Evolutionary conservation across 2,797 vertebrate species (phyloP), one percentile per base, ranked within the genome.

Genomic region (Danio jaintianensis): DNA sequence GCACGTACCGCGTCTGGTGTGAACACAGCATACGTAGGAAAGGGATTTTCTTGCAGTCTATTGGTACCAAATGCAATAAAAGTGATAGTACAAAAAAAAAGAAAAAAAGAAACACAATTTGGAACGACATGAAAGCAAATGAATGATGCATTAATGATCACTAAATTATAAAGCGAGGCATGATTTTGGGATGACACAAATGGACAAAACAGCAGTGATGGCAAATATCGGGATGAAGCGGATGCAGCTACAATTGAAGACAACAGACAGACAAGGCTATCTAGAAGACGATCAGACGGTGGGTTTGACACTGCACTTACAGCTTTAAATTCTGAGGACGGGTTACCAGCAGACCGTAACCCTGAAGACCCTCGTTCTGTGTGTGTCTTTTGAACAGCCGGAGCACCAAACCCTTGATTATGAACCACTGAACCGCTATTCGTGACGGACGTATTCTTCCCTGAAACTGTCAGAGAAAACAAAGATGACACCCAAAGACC

Each of bases 391-490:
- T 5, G 52, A 70, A 36, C 48, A 2, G 11, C 45, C 2, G 80
- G 42, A 20, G 45, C 58, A 48, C 56, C 73, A 18, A 55, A 43
- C 0, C 56, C 13, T 61, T 75, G 80, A 64, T 53, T 84, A 75
- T 52, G 74, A 67, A 59, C 6, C 4, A 36, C 67, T 66, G 74
- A 69, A 73, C 58, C 53, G n/a, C 11, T 59, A 55, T 1, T 36
- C 29, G 52, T 66, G 40, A 75, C 70, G 12, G 78, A 7, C 15
- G 75, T 75, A 74, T 61, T 36, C 20, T 80, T 58, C 48, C 79
- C 85, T 86, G 77, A 75, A 84, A 86, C 77, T 82, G 52, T 61
- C 20, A 72, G 77, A 81, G 58, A 71, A 53, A 87, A 56, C 62
- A 69, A 56, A 53, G 18, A 75, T 71, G 50, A 82, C 20, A 12